A percentile compares a stretch with the other conserved stretches of the same genome.
Conservation (phyloP, 1,140 invertebrate species). For the Grapholita molesta region DNA sequence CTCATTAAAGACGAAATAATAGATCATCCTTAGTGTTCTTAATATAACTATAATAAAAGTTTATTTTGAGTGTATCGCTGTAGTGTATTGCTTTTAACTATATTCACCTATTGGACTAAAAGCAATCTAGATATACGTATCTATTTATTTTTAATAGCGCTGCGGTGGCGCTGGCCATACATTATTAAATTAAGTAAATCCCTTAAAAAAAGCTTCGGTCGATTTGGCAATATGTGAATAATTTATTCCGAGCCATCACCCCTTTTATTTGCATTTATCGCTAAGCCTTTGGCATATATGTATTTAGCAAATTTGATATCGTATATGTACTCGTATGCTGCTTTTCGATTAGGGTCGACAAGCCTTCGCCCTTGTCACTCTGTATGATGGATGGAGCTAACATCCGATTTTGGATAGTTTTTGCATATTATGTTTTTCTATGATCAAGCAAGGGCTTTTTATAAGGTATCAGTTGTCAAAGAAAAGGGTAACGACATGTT, state of each 20-base stretch:
- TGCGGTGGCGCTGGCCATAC: no score
- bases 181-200: not conserved
- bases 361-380: constrained; percentile 56
- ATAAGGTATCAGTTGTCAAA: constrained; percentile 24
- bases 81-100: no score
- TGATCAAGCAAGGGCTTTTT: constrained; percentile 6
- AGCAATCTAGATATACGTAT: no score
- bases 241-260: not conserved
- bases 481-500: constrained; percentile 6
- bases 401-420: constrained; percentile 61
- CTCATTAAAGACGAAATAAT: no score
- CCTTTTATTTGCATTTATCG: not conserved
- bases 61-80: no score
- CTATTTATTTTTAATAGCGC: no score
- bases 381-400: constrained; percentile 57
- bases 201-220: not conserved
- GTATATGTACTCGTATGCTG: constrained; percentile 11
- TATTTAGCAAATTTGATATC: constrained; percentile 16
- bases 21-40: no score
- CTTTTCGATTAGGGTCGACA: constrained; percentile 63
- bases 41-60: no score
- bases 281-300: not conserved
- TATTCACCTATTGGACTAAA: no score
- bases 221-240: not conserved
- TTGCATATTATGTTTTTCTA: constrained; percentile 48